Evolutionary conservation across 2,888 invertebrate species (phyloP).

Genomic region (Ectropis crepuscularia): DNA sequence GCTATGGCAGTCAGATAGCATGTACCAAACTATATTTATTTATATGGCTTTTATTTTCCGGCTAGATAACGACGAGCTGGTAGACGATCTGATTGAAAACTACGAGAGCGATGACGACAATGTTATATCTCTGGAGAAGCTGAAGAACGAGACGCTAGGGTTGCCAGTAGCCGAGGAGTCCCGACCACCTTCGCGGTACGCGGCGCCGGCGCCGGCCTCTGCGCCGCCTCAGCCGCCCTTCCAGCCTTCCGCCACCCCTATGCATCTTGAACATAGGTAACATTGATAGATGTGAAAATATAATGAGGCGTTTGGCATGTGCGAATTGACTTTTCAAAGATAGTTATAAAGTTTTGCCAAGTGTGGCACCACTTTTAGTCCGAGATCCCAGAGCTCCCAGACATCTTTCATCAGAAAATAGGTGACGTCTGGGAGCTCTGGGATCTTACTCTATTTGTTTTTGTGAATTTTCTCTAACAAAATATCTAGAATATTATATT

Average conservation of each 20-base stretch:
- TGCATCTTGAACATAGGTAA: conserved; percentile 91
- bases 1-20: too few species aligned
- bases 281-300: background rate
- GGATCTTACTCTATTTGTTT: too few species aligned
- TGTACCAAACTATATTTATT: too few species aligned
- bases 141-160: conserved; percentile 87
- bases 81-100: conserved; percentile 70
- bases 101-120: conserved; percentile 89
- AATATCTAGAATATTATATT: too few species aligned
- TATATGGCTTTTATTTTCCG: conserved; percentile 11
- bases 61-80: conserved; percentile 63
- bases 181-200: conserved; percentile 55
- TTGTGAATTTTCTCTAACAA: too few species aligned
- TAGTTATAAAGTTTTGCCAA: too few species aligned
- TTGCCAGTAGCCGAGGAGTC: conserved; percentile 55
- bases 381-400: too few species aligned
- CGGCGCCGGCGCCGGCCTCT: conserved; percentile 62
- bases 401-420: too few species aligned
- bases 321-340: too few species aligned
- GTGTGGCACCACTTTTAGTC: too few species aligned
- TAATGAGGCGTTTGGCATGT: too few species aligned
- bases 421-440: too few species aligned
- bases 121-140: conserved; percentile 89
- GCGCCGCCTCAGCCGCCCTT: conserved; percentile 92
- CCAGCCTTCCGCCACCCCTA: conserved; percentile 95